Conservation (phyloP, 2,797 vertebrate species). For the Tangara arthus region DNA sequence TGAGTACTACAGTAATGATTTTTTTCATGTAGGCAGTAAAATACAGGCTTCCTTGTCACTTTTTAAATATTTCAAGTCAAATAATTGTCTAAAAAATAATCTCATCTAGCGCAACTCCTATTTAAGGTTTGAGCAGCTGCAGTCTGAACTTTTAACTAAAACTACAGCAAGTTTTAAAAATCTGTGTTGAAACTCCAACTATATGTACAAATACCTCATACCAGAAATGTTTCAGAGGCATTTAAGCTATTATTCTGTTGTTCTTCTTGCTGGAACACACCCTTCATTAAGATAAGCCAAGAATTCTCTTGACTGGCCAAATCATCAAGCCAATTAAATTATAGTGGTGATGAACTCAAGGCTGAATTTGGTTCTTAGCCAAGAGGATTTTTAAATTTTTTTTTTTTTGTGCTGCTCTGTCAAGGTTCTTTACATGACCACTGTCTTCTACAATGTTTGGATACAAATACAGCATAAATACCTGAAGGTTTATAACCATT, state of each 20-base stretch:
- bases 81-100: neutral
- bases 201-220: neutral
- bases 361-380: neutral
- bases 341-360: neutral
- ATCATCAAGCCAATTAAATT: slow-evolving; percentile 11
- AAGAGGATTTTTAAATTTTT: neutral
- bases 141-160: neutral
- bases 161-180: neutral
- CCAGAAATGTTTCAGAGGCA: neutral
- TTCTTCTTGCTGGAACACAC: slow-evolving; percentile 13
- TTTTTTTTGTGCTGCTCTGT: neutral
- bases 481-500: slow-evolving; percentile 49
- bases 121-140: neutral
- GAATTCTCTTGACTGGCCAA: slow-evolving; percentile 22
- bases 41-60: neutral
- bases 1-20: neutral
- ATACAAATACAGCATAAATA: slow-evolving; percentile 21
- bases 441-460: neutral
- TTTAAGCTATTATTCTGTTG: neutral
- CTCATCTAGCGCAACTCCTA: neutral
- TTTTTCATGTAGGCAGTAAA: neutral
- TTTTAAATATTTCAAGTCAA: neutral
- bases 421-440: neutral
- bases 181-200: neutral
- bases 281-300: slow-evolving; percentile 33